These are phyloP conservation scores for Perca schrenkii DNA, from an alignment of 2,113 vertebrate species.

Conservation along the genomic window DNA sequence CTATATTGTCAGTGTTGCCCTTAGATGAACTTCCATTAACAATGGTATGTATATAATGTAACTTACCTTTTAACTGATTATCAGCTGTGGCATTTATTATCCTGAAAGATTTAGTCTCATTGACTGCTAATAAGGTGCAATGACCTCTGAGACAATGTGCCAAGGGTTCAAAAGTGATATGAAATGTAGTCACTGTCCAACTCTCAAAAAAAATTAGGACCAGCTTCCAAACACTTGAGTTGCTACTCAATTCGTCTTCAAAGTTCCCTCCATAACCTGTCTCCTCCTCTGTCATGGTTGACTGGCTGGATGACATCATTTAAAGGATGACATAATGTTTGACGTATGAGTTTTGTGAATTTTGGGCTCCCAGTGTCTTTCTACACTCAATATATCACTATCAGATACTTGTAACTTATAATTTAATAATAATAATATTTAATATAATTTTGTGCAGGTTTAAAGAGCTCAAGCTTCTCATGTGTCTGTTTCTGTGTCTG, in stretches of 20 bases:
- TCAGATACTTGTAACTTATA: not conserved
- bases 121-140: not conserved
- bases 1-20: not conserved
- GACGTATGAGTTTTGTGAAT: not conserved
- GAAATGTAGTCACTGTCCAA: not conserved
- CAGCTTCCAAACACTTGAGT: not conserved
- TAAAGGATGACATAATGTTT: not conserved
- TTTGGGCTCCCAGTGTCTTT: not conserved
- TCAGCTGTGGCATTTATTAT: not conserved
- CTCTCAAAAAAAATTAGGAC: not conserved
- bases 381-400: not conserved
- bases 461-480: conserved; percentile 31
- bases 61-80: not conserved
- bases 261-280: not conserved
- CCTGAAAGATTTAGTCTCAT: not conserved
- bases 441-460: conserved; percentile 7
- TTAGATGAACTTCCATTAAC: conserved; percentile 11
- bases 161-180: not conserved
- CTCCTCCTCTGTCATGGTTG: not conserved
- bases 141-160: not conserved
- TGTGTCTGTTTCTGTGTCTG: conserved; percentile 51
- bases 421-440: too few species aligned
- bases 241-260: not conserved
- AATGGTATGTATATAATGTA: conserved; percentile 4
- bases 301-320: not conserved